Conservation (phyloP, 2,113 vertebrate species). For the Leiothrix lutea region DNA sequence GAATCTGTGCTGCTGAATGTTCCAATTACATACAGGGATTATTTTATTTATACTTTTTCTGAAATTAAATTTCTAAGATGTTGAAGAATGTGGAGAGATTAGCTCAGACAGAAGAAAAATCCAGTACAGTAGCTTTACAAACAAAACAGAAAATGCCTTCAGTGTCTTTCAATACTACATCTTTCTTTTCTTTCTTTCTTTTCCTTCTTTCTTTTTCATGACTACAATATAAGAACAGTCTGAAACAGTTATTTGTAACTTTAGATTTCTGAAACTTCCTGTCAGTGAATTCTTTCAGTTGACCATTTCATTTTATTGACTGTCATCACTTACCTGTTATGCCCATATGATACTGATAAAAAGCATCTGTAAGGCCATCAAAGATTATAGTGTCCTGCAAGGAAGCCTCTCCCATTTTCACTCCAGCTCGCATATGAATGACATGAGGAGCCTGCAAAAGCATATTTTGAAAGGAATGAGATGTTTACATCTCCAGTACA, state of each 20-base stretch:
- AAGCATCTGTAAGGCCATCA: constrained; percentile 92
- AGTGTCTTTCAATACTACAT: neutral
- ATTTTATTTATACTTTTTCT: neutral
- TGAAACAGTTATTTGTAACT: neutral
- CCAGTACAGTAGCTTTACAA: neutral
- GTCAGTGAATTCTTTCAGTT: neutral
- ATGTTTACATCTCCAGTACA: neutral
- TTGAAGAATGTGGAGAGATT: neutral
- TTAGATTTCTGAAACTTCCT: neutral
- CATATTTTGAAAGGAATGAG: neutral
- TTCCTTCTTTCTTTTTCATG: neutral
- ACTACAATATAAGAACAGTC: neutral
- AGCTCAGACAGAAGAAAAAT: neutral
- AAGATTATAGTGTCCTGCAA: constrained; percentile 85
- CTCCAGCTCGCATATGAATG: constrained; percentile 86
- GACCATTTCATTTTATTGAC: neutral
- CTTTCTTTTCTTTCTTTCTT: neutral
- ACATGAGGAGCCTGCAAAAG: constrained; percentile 86
- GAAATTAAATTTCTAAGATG: neutral
- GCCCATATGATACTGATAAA: constrained; percentile 93
- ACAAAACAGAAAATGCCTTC: neutral
- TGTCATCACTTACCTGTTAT: constrained; percentile 82
- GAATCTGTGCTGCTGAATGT: neutral
- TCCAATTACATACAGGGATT: neutral
- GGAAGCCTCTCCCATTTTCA: constrained; percentile 85